Evolutionary conservation across 1,140 invertebrate genomes (phyloP), one percentile per base, ranked within the genome.

Genomic region (Globodera ellingtonae): DNA sequence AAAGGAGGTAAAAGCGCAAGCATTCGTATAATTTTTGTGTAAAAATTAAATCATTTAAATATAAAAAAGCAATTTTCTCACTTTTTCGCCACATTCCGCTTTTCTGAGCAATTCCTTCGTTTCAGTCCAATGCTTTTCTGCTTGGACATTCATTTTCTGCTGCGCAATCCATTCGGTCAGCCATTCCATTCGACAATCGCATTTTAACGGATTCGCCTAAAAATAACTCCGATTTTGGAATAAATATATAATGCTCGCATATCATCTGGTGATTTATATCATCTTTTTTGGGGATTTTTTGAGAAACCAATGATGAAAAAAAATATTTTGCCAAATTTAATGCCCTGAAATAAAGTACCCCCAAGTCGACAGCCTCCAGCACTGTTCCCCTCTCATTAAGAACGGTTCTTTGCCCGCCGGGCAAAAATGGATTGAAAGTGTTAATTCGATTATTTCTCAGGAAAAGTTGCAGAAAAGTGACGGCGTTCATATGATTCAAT

Each of bases 111-210:
- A 47, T 47, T 77, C 48, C 50, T 59, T 79, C 10, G 72, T 59
- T 46, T 44, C 24, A 15, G 18, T 18, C 78, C 78, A 79, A 4
- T 79, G 67, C 2, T 47, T 47, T 18, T 24, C 24, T 21, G 67
- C 35, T 44, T 44, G 67, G 67, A 6, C n/a, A 6, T 47, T 70
- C 8, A 59, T 79, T 66, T 59, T 84, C 47, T 83, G 70, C 78
- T 44, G 71, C 62, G 79, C 59, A 50, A 84, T 84, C 83, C 84
- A 85, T 50, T 83, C 59, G 66, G 9, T 47, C n/a, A 84, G 48
- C 83, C 84, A 84, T 67, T 83, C 65, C 73, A 84, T 56, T 46
- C 84, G 82, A 59, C 83, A 84, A 62, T 84, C 84, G 69, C 83
- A 84, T 50, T 84, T 56, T 6, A 84, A 18, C 10, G 83, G 83